Evolutionary conservation across 2,113 vertebrate species (phyloP), one percentile per base, ranked within the genome.

Genomic region (Pseudorasbora parva): DNA sequence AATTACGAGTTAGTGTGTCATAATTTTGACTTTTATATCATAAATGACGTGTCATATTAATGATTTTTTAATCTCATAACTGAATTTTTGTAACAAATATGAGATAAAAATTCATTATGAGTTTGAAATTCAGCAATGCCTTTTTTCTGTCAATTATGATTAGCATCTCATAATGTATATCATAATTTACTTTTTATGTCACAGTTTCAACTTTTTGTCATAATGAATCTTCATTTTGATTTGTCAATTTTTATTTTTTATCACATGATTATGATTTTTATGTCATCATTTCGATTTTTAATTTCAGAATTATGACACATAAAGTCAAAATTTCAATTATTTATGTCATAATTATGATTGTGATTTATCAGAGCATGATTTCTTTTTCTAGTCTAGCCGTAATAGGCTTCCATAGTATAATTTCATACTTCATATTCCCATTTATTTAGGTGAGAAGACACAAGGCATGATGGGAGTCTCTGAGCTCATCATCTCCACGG

Each of bases 391-490:
- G 12, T 12, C 8, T 30, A 45, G 14, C 0, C 3, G n/a, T 76
- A 76, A 56, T 45, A 17, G 27, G 23, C 8, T 75, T 73, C 15
- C 23, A 57, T 47, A 23, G 59, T 78, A 6, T 30, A 30, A 47
- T 45, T 30, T 4, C 11, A 33, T 23, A 71, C 6, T 82, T 17
- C 74, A n/a, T 45, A 25, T 56, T 86, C 10, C 57, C 14, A 74
- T 85, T 69, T 74, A 12, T 75, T 27, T 91, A 99, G 98, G 97
- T 62, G 97, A 99, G 92, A 99, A 99, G 93, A 99, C 98, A 0
- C 95, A 98, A 45, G 97, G 97, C 76, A 92, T 99, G 93, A 99
- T 99, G 95, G 98, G 98, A 9, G 98, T 99, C 84, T 97, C 97
- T 0, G 98, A 99, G 93, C 95, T 99, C 75, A 98, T 99, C 11